phyloP scores from a whole-genome alignment of 53 echinoderm and acorn worm genomes.

The Patiria pectinifera region DNA sequence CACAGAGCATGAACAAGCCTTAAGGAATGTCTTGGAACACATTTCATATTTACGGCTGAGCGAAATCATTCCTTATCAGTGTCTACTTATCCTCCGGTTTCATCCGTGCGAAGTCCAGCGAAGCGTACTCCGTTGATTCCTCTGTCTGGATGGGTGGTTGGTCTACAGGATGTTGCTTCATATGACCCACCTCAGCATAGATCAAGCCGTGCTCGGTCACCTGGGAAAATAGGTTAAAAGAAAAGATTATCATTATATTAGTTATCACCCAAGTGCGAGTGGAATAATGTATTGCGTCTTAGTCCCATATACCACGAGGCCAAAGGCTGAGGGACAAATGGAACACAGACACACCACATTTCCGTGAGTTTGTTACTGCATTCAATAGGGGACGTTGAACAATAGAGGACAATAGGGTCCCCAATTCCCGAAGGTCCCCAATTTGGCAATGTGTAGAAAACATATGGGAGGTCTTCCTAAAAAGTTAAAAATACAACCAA shows the following conservation, averaged over 20 bases:
- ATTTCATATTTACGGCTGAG: too few relatives aligned
- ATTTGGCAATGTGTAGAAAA: too few relatives aligned
- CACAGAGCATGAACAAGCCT: too few relatives aligned
- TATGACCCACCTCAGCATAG: conserved; percentile 77
- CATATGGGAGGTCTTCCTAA: too few relatives aligned
- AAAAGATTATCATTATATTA: neutral
- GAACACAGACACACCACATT: neutral
- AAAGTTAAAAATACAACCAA: too few relatives aligned
- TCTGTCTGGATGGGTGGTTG: conserved; percentile 81
- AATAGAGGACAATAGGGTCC: too few relatives aligned
- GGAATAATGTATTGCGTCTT: neutral
- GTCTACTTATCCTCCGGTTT: neutral
- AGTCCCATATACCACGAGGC: neutral
- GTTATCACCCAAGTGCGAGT: neutral
- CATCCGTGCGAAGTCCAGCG: conserved; percentile 70
- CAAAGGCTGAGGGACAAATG: neutral
- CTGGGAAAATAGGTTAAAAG: conserved; percentile 8
- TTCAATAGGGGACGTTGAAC: too few relatives aligned
- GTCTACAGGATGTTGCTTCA: conserved; percentile 56
- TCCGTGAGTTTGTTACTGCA: too few relatives aligned
- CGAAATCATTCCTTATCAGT: too few relatives aligned
- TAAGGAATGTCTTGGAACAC: too few relatives aligned
- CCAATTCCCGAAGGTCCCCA: too few relatives aligned
- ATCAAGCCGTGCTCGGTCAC: conserved; percentile 74
- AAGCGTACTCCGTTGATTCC: too few relatives aligned